Percentiles rank a stretch among this genome's conserved stretches.
Evolutionary conservation across 1,140 invertebrate species (phyloP).

Genomic region (Bombyx mori): DNA sequence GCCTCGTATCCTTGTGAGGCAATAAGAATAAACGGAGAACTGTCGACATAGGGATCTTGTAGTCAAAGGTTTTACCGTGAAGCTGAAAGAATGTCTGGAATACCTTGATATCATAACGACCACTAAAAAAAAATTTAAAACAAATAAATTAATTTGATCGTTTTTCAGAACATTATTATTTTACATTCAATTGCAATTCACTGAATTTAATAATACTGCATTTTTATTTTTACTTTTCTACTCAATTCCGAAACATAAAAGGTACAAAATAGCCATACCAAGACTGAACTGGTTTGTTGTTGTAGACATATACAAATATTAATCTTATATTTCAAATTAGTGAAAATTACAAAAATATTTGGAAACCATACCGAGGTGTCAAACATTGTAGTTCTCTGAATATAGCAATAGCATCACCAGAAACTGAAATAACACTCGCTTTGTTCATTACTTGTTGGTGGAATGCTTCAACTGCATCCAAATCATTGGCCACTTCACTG

Average conservation of each 20-base stretch:
- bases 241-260: too few relatives aligned
- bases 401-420: conserved; percentile 97
- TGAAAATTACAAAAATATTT: neutral
- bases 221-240: too few relatives aligned
- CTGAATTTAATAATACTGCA: too few relatives aligned
- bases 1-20: conserved; percentile 97
- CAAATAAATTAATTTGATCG: neutral
- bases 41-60: conserved; percentile 98
- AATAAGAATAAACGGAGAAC: conserved; percentile 94
- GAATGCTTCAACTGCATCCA: conserved; percentile 95
- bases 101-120: conserved; percentile 99
- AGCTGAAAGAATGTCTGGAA: conserved; percentile 98
- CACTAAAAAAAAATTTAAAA: conserved; percentile 74
- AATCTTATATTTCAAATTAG: neutral
- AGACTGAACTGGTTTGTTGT: neutral
- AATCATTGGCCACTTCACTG: conserved; percentile 84
- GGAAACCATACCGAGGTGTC: conserved; percentile 86
- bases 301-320: neutral
- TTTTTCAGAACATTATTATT: conserved; percentile 2
- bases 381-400: conserved; percentile 98
- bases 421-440: conserved; percentile 97
- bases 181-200: neutral
- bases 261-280: neutral
- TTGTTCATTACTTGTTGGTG: conserved; percentile 96
- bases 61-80: conserved; percentile 99